These are phyloP conservation scores for Taenioides sp. DNA, from an alignment of 2,797 vertebrate genomes.

Conservation along the genomic window DNA sequence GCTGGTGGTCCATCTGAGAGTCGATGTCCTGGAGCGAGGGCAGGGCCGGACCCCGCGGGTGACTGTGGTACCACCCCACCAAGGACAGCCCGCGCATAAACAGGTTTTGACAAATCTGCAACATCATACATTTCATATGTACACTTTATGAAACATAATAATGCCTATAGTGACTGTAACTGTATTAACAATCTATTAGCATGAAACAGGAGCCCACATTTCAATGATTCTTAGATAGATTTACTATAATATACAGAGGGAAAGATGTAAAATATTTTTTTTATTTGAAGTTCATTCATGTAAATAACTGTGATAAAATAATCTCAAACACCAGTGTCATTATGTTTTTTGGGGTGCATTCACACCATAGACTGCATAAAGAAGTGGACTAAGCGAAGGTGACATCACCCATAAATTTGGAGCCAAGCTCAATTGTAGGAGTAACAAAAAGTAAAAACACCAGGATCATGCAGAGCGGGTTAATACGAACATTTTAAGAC, in stretches of 20 bases:
- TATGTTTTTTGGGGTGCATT: not conserved
- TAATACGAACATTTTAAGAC: too few species aligned
- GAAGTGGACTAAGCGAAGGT: too few species aligned
- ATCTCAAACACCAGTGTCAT: not conserved
- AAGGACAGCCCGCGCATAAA: conserved; percentile 91
- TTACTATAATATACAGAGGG: not conserved
- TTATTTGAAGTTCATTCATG: not conserved
- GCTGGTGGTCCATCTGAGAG: conserved; percentile 95
- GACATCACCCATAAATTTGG: too few species aligned
- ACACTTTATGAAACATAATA: not conserved
- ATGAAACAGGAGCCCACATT: not conserved
- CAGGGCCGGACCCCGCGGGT: conserved; percentile 87
- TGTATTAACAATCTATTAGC: not conserved
- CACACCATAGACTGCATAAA: too few species aligned
- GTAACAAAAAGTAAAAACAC: too few species aligned
- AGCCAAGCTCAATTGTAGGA: too few species aligned
- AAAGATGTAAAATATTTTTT: not conserved
- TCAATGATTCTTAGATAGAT: too few species aligned
- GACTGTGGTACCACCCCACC: conserved; percentile 99
- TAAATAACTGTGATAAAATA: not conserved
- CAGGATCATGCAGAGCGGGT: too few species aligned
- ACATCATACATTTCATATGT: not conserved
- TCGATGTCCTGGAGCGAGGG: conserved; percentile 95
- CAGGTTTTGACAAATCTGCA: conserved; percentile 93
- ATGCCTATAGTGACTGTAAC: not conserved